These are phyloP conservation scores for Tragulus kanchil DNA, from an alignment of 2,113 vertebrate genomes.

Conservation along the genomic window DNA sequence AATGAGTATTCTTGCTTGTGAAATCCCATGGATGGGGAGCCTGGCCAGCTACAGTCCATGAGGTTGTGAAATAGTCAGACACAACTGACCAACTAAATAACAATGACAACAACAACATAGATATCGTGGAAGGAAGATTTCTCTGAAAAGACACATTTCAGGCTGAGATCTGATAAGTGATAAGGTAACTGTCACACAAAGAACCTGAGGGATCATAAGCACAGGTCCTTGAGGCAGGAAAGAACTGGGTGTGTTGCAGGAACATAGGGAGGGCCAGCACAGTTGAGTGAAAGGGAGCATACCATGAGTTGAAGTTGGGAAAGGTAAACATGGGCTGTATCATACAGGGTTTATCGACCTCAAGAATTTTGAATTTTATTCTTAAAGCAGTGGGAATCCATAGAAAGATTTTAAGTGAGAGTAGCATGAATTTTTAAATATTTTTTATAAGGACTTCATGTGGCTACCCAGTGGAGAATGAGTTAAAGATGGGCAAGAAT, in stretches of 20 bases:
- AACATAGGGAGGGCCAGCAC: not conserved
- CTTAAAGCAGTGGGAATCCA: not conserved
- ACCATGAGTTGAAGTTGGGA: not conserved
- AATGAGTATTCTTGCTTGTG: too few species aligned
- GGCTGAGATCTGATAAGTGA: not conserved
- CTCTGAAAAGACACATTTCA: constrained; percentile 44
- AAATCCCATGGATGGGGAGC: too few species aligned
- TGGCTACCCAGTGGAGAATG: not conserved
- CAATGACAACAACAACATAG: not conserved
- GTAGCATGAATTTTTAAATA: not conserved
- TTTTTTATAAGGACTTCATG: constrained; percentile 42
- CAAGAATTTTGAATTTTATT: constrained; percentile 44
- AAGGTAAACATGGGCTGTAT: not conserved
- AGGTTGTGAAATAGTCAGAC: not conserved
- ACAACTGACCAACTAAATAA: not conserved
- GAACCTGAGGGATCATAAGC: not conserved
- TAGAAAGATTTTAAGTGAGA: constrained; percentile 21
- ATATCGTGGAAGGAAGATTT: constrained; percentile 13
- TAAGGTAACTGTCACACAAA: not conserved
- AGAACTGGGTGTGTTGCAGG: not conserved
- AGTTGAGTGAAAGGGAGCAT: not conserved
- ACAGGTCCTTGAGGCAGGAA: not conserved
- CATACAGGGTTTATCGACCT: not conserved
- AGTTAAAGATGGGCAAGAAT: constrained; percentile 23
- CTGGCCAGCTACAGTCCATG: not conserved